Base-by-base conservation (phyloP, 2,113 vertebrate genomes). In the Apus apus region DNA sequence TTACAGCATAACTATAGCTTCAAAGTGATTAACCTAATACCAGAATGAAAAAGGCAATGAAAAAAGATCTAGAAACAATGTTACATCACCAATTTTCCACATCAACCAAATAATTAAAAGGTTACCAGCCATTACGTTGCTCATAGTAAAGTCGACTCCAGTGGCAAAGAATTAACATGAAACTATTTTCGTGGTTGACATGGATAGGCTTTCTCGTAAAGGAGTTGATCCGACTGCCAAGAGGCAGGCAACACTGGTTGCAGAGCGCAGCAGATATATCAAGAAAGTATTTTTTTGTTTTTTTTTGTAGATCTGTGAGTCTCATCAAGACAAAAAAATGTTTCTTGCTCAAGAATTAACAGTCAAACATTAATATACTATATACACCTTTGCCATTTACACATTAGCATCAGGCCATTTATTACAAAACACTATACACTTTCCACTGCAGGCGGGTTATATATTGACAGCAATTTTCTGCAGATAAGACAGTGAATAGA, bases 301-400 rank as follows among this genome's bases (percentile, higher is more conserved):
- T 96, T 97, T 38, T 96, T 97, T 98, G 98, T 98, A 98, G 98
- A 99, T 99, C 98, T 98, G 98, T 98, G 98, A 99, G 98, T 99
- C 98, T 99, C 98, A 98, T 98, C 98, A 98, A 99, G 98, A 98
- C 97, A 97, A 97, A 98, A 98, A 98, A 98, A 98, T 92, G 97
- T 97, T 98, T 98, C 98, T 98, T 98, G 98, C 98, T 98, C 98
- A 98, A 98, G 98, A 98, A 98, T 98, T 98, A 99, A 99, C 99
- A 99, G 99, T 99, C 99, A 99, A 98, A 99, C 99, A 99, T 99
- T 98, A 99, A 99, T 99, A 99, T 99, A 99, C 98, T 99, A 99
- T 99, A 98, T 99, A 99, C 99, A 99, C 99, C 99, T 99, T 99
- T 97, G 98, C 99, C 98, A 97, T 98, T 98, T 99, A 98, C 99